phyloP scores from a whole-genome alignment of 1,140 invertebrate species.

The Lucilia cuprina region DNA sequence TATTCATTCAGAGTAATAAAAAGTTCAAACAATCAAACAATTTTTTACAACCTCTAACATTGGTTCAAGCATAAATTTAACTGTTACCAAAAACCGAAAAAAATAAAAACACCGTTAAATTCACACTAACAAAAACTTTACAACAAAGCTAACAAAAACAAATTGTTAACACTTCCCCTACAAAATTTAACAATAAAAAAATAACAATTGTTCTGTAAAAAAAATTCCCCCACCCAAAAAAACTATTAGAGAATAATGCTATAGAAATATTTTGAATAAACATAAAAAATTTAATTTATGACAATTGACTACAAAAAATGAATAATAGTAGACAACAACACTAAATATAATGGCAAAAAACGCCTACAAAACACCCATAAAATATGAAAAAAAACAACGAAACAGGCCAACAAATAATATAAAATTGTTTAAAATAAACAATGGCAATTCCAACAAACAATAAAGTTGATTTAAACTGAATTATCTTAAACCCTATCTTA shows the following conservation, averaged over 20 bases:
- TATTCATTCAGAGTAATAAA: not conserved
- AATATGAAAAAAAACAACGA: not conserved
- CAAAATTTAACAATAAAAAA: too few relatives aligned
- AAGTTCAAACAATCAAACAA: constrained; percentile 12
- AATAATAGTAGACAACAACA: not conserved
- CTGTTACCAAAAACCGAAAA: not conserved
- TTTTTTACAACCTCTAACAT: not conserved
- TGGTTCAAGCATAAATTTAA: not conserved
- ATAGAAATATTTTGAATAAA: not conserved
- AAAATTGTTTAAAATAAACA: too few relatives aligned
- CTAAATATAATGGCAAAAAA: not conserved
- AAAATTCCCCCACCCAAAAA: not conserved
- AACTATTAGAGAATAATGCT: not conserved
- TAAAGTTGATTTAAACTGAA: too few relatives aligned
- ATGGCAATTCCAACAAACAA: too few relatives aligned
- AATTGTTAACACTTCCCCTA: constrained; percentile 3
- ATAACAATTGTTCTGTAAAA: too few relatives aligned
- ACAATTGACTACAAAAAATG: not conserved
- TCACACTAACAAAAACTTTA: constrained; percentile 1
- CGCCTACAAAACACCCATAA: not conserved
- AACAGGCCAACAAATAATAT: too few relatives aligned
- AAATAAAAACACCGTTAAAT: constrained; percentile 3
- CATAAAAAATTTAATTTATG: not conserved
- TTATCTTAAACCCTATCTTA: too few relatives aligned
- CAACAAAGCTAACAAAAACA: not conserved